Evolutionary conservation across 2,113 vertebrate genomes (phyloP), one percentile per base, ranked within the genome.

Genomic region (Scatophagus argus): DNA sequence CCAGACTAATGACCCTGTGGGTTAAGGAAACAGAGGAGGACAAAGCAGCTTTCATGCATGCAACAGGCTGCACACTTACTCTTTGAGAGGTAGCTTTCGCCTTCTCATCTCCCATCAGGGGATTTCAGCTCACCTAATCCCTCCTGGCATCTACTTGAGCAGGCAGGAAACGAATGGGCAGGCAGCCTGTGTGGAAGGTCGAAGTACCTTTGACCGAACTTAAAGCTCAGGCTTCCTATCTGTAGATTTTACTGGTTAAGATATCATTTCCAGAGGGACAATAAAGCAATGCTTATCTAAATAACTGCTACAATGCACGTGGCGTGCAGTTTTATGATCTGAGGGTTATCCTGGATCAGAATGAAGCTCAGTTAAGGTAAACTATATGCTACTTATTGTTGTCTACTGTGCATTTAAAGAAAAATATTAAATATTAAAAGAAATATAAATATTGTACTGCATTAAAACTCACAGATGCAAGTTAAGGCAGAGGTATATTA

Each of bases 61-160:
- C 72, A 75, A 75, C 49, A 36, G 66, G 65, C 74, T 76, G 68
- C 77, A 83, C 74, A 85, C 71, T 79, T 84, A 66, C 65, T 80
- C 79, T 68, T 47, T 87, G 54, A 88, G 70, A 82, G 81, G 64
- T 74, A 85, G 80, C 79, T 86, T 90, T 92, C 39, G 27, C 83
- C 80, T 88, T 88, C 76, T 88, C 83, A 85, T 84, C 80, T 89
- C 83, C 91, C 81, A 81, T 84, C 77, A 69, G 79, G 80, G 77
- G 82, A 88, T 92, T 92, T 90, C 51, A 81, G 83, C 67, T 81
- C 81, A 72, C 68, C 79, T 94, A 94, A 94, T 94, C 94, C 85
- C 79, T 71, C 71, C 69, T 87, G 92, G 93, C 89, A 93, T 94
- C 88, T 70, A 64, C 81, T 39, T 81, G 61, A 79, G 82, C 67